Conservation (phyloP, 2,113 vertebrate species). For the Zootoca vivipara region DNA sequence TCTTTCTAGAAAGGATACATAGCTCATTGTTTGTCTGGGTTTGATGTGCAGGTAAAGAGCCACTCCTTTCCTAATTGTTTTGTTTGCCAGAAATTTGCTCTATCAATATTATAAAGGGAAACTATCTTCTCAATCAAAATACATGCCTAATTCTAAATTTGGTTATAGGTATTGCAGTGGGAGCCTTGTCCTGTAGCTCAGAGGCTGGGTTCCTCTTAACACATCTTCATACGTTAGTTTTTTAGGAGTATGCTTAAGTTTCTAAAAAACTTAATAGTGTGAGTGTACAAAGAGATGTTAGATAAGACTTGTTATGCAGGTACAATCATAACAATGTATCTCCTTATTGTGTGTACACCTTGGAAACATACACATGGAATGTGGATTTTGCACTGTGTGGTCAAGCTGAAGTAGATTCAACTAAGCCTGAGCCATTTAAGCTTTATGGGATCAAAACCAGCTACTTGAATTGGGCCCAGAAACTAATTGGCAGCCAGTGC, state of each 20-base stretch:
- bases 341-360: not conserved
- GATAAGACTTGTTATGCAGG: not conserved
- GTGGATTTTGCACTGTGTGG: no score
- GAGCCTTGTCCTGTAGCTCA: not conserved
- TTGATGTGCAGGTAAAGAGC: conserved; percentile 12
- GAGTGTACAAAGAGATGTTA: not conserved
- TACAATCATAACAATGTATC: not conserved
- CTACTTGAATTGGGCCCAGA: no score
- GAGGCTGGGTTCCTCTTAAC: not conserved
- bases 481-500: no score
- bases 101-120: not conserved
- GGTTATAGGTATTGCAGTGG: not conserved
- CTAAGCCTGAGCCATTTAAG: no score
- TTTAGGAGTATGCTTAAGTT: not conserved
- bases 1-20: not conserved
- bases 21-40: conserved; percentile 6
- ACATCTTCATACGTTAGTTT: not conserved
- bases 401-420: no score
- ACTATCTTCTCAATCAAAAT: conserved; percentile 26
- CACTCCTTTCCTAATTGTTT: conserved; percentile 22
- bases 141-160: not conserved
- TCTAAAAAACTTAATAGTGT: not conserved
- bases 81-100: conserved; percentile 16
- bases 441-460: no score
- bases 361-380: no score